Conservation (phyloP, 2,888 invertebrate genomes). For the Artemia sinica region DNA sequence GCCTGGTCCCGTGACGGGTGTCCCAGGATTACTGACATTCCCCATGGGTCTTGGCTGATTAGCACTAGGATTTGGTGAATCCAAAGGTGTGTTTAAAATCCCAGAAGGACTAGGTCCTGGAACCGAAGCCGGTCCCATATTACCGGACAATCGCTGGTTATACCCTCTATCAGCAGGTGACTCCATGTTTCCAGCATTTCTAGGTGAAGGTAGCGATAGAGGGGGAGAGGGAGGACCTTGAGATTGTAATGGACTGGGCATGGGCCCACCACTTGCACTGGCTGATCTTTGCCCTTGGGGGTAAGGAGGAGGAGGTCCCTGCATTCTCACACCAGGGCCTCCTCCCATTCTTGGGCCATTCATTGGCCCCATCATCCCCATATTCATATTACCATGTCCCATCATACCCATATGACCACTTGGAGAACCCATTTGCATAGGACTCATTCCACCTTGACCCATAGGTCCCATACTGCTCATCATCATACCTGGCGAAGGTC, state of each 20-base stretch:
- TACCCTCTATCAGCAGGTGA: slow-evolving; percentile 48
- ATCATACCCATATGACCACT: slow-evolving; percentile 23
- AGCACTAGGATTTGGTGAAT: slow-evolving; percentile 38
- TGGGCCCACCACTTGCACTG: slow-evolving; percentile 46
- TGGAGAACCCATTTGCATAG: slow-evolving; percentile 21
- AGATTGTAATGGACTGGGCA: slow-evolving; percentile 46
- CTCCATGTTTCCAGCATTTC: slow-evolving; percentile 48
- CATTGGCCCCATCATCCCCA: slow-evolving; percentile 24
- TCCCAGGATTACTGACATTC: slow-evolving; percentile 52
- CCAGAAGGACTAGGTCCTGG: slow-evolving; percentile 39
- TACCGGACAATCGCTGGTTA: slow-evolving; percentile 22
- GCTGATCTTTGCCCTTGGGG: slow-evolving; percentile 54
- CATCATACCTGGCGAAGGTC: slow-evolving; percentile 24
- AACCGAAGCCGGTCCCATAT: slow-evolving; percentile 21
- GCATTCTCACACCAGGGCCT: slow-evolving; percentile 30
- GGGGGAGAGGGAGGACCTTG: slow-evolving; percentile 53
- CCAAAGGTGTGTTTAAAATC: slow-evolving; percentile 32
- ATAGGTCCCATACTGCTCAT: slow-evolving; percentile 23
- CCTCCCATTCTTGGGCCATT: slow-evolving; percentile 25
- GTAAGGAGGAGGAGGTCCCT: slow-evolving; percentile 60
- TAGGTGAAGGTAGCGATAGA: slow-evolving; percentile 53
- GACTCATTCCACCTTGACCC: slow-evolving; percentile 18
- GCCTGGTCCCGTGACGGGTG: slow-evolving; percentile 40
- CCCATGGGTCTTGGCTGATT: slow-evolving; percentile 30
- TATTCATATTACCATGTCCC: slow-evolving; percentile 20